Base-by-base conservation (phyloP, 1,140 invertebrate genomes). In the Aradophagus sp. region DNA sequence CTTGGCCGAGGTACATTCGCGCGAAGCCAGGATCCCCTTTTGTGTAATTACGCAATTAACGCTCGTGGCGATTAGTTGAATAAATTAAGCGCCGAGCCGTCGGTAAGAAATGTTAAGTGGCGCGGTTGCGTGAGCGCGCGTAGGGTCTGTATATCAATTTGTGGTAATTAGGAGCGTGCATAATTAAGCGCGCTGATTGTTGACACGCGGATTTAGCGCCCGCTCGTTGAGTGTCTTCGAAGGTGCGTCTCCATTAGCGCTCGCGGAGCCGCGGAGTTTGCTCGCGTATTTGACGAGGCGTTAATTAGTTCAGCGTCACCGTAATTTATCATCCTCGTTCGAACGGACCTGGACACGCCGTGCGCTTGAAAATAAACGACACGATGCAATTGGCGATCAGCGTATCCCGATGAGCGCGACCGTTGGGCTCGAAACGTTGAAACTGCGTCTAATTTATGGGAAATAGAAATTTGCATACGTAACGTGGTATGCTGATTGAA, bases 91-190 rank as follows among this genome's bases (percentile, higher is more conserved):
- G 44, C n/a, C 26, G 29, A 56, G 35, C 12, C 5, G 16, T 45
- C 48, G 31, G 58, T 39, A 65, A 61, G 65, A 44, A 65, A 68
- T 15, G 62, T 67, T 73, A 73, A 73, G 56, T 73, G 50, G 41
- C 41, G 45, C 39, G 41, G 50, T 61, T 65, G 56, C 58, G 58
- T 48, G 61, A 42, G 53, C 20, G 32, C 63, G 66, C 41, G 42
- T 48, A 41, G 61, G 48, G 53, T 67, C 52, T 58, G 47, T 63
- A 52, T 58, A 68, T 58, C 63, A 53, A 59, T 74, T 66, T 61
- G 61, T 70, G 76, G 72, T 78, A 80, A 80, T 80, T 78, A 80
- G 75, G 70, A 75, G 73, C 77, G 77, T 78, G 78, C 70, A 80
- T 80, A 80, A 80, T 77, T 80, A 80, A 80, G 63, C 15, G 20